Percentiles rank a stretch among this genome's conserved stretches.
Conservation (phyloP, 2,797 vertebrate species). For the Eulemur rubriventer region DNA sequence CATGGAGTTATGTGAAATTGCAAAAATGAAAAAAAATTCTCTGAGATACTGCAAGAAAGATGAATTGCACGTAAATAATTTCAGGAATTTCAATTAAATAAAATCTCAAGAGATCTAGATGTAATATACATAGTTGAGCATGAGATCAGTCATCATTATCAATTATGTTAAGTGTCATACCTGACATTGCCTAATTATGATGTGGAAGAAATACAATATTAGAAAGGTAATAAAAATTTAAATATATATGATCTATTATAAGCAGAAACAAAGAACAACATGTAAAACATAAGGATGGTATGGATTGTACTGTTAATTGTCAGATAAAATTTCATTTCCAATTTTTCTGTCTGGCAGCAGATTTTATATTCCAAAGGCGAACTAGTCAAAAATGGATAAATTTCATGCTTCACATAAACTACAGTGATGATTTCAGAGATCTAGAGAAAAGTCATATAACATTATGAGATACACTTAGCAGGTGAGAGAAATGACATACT, state of each 20-base stretch:
- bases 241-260: background rate
- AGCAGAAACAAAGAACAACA: background rate
- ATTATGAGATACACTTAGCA: conserved; percentile 56
- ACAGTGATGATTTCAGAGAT: conserved; percentile 48
- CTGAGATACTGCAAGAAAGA: background rate
- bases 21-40: background rate
- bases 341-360: conserved; percentile 18
- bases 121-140: background rate
- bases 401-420: conserved; percentile 60
- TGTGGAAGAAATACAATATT: background rate
- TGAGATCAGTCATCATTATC: background rate
- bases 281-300: background rate
- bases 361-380: conserved; percentile 55
- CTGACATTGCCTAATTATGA: background rate
- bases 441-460: conserved; percentile 63
- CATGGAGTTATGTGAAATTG: background rate
- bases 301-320: background rate
- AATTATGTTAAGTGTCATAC: background rate
- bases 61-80: background rate
- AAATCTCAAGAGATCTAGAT: background rate
- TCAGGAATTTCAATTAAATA: background rate
- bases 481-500: conserved; percentile 64
- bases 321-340: conserved; percentile 32
- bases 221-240: background rate
- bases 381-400: conserved; percentile 60